Evolutionary conservation across 2,888 invertebrate genomes (phyloP).

Genomic region (Abrostola tripartita): DNA sequence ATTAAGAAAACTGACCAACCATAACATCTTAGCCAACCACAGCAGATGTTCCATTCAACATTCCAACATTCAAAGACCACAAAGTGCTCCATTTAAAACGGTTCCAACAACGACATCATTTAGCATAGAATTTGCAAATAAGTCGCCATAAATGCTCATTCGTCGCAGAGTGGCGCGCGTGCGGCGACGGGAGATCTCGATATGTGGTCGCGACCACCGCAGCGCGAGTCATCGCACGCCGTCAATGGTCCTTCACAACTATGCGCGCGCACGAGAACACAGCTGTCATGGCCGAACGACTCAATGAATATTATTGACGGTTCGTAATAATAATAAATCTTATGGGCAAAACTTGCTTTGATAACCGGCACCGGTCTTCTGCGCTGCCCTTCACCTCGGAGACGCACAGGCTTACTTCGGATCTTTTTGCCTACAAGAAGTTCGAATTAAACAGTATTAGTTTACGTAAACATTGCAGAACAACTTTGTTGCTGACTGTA

Average conservation of each 20-base stretch:
- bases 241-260: constrained; percentile 64
- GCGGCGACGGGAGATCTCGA: constrained; percentile 64
- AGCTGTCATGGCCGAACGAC: constrained; percentile 45
- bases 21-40: background rate
- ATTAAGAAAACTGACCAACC: background rate
- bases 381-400: too few relatives aligned
- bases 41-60: constrained; percentile 26
- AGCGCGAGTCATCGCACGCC: constrained; percentile 52
- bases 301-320: constrained; percentile 46
- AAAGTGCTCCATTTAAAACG: constrained; percentile 30
- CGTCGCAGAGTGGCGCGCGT: constrained; percentile 55
- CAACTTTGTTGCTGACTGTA: too few relatives aligned
- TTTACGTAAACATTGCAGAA: too few relatives aligned
- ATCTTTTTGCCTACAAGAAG: too few relatives aligned
- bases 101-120: constrained; percentile 51
- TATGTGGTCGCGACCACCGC: constrained; percentile 66
- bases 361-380: background rate
- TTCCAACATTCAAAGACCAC: constrained; percentile 6
- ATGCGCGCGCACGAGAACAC: constrained; percentile 40
- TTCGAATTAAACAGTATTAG: too few relatives aligned
- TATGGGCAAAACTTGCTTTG: constrained; percentile 9
- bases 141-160: constrained; percentile 49
- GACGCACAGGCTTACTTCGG: too few relatives aligned
- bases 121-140: constrained; percentile 54
- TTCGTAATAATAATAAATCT: constrained; percentile 45